phyloP scores from a whole-genome alignment of 2,888 invertebrate genomes.

The Torymus tubicola region DNA sequence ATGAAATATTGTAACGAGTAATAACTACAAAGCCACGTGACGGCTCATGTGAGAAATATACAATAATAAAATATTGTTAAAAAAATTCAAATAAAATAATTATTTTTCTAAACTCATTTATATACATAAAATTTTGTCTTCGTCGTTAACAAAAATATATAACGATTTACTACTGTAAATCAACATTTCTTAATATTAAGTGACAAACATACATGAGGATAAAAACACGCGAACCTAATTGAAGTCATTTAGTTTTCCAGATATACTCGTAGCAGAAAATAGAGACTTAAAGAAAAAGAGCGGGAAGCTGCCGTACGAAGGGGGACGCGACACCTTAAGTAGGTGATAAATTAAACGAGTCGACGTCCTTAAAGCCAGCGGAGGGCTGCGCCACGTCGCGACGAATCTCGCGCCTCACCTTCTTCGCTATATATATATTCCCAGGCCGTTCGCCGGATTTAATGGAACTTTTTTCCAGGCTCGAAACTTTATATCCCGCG shows the following conservation, averaged over 20 bases:
- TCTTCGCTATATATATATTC: conserved; percentile 56
- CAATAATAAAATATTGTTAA: too few species aligned
- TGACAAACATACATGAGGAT: too few species aligned
- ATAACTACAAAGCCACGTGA: too few species aligned
- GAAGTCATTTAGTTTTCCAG: too few species aligned
- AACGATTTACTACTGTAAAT: too few species aligned
- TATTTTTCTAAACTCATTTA: too few species aligned
- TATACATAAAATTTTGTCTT: too few species aligned
- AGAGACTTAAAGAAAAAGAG: neutral
- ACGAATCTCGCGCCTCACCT: conserved; percentile 56
- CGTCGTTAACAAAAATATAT: too few species aligned
- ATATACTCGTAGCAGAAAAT: neutral
- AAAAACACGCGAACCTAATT: neutral
- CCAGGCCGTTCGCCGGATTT: conserved; percentile 65
- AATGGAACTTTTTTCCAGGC: conserved; percentile 64
- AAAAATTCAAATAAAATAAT: too few species aligned
- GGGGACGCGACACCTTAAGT: conserved; percentile 63
- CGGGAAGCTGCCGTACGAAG: neutral
- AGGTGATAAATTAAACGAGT: conserved; percentile 72
- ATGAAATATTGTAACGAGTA: too few species aligned
- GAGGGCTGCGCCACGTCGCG: conserved; percentile 11
- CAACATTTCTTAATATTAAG: too few species aligned
- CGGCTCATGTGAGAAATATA: too few species aligned
- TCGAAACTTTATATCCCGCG: conserved; percentile 64
- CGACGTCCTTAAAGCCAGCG: conserved; percentile 31